phyloP scores from a whole-genome alignment of 35 echinoderm and acorn worm species.

The Nesometra sesokonis region DNA sequence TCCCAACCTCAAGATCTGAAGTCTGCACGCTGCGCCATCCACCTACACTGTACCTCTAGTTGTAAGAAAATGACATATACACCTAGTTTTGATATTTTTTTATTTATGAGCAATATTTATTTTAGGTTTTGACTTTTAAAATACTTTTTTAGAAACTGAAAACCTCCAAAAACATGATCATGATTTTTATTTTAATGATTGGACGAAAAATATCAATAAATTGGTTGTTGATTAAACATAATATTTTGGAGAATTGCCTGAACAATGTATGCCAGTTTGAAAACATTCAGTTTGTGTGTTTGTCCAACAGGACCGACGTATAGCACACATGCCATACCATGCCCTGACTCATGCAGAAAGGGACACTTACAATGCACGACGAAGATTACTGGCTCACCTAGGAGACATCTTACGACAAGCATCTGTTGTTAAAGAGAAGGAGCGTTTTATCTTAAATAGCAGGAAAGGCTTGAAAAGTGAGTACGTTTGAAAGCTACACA shows the following conservation, averaged over 20 bases:
- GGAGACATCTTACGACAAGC: constrained; percentile 73
- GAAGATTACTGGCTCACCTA: constrained; percentile 76
- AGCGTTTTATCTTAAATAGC: constrained; percentile 45
- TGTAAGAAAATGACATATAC: too few relatives aligned
- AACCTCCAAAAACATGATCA: too few relatives aligned
- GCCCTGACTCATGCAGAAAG: constrained; percentile 72
- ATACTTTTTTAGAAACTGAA: too few relatives aligned
- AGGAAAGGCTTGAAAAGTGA: constrained; percentile 66
- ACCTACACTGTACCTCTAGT: too few relatives aligned
- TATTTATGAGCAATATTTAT: too few relatives aligned
- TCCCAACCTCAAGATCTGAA: too few relatives aligned
- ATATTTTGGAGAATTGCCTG: not conserved
- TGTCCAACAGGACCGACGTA: constrained; percentile 78
- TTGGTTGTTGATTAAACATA: not conserved
- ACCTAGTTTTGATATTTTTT: too few relatives aligned
- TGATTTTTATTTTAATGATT: too few relatives aligned
- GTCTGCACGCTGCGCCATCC: too few relatives aligned
- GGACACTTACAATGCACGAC: constrained; percentile 88
- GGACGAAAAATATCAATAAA: not conserved
- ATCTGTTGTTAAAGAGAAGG: constrained; percentile 49
- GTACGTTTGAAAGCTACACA: too few relatives aligned
- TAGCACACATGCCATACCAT: constrained; percentile 92
- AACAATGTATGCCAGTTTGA: too few relatives aligned
- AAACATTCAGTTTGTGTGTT: not conserved
- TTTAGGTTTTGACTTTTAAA: too few relatives aligned